Base-by-base conservation (phyloP, 2,797 vertebrate genomes). In the Rhabdomys pumilio region DNA sequence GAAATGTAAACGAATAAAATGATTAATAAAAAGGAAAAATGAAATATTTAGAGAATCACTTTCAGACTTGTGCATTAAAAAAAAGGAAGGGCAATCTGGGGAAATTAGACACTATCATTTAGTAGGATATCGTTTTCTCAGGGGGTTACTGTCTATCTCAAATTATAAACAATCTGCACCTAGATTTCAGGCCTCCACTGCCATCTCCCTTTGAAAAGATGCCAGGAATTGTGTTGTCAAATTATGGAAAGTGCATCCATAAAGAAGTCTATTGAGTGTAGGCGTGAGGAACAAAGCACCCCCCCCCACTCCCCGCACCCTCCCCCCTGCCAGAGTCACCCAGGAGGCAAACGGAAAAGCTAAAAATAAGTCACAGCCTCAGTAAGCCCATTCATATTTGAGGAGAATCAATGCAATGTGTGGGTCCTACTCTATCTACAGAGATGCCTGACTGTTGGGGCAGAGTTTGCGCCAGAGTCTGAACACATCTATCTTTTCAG, bases 311-410 rank as follows among this genome's bases (percentile, higher is more conserved):
- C n/a, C n/a, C n/a, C n/a, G n/a, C 44, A 44, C 44, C 44, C 44
- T 44, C 3, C 44, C 44, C 44, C 44, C 44, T 5, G 5, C 34
- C 19, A 95, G 94, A 96, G 86, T 80, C 38, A 76, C 15, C 6
- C 26, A 88, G 67, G 57, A 86, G 86, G 57, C 55, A 89, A 89
- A 95, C n/a, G 20, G 13, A 91, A 92, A 72, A 44, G 73, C 93
- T 92, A 76, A 93, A 95, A 89, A 83, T 95, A 86, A 94, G 38
- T 63, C 63, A 79, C 7, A 19, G 4, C 15, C 67, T 96, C 83
- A 73, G 22, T 77, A 59, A 83, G 44, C 65, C 17, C 79, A 91
- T 69, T 92, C 61, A 80, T 75, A 73, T 88, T 14, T 92, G 73
- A 95, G 84, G 65, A 93, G 15, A 92, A 83, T 47, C 2, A 19